A percentile compares a stretch with the other conserved stretches of the same genome.
Evolutionary conservation across 2,797 vertebrate genomes (phyloP).

Genomic region (Hippocampus kuda): DNA sequence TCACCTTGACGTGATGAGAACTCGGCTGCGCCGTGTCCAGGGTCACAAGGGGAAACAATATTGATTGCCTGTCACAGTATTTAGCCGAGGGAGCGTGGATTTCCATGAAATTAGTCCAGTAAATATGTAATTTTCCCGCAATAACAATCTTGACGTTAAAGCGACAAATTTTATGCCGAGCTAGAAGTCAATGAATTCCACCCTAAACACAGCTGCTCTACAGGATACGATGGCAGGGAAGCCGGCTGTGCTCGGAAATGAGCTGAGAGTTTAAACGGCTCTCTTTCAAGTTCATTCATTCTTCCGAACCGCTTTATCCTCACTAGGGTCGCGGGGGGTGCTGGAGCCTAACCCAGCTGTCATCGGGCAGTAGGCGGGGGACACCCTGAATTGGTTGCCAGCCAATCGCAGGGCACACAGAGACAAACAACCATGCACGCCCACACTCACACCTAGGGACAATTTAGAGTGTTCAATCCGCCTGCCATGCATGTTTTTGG

Average conservation of each 20-base stretch:
- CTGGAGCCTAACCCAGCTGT: too few relatives aligned
- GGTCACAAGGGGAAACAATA: conserved; percentile 20
- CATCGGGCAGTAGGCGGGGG: too few relatives aligned
- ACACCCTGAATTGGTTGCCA: too few relatives aligned
- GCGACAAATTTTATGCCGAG: conserved; percentile 20
- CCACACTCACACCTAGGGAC: too few relatives aligned
- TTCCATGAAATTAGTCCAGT: conserved; percentile 28
- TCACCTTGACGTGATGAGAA: conserved; percentile 44
- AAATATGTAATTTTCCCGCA: conserved; percentile 23
- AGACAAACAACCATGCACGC: too few relatives aligned
- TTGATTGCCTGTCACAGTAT: conserved; percentile 29
- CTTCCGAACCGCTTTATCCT: too few relatives aligned
- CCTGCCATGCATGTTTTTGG: too few relatives aligned
- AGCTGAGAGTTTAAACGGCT: neutral
- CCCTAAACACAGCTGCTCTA: conserved; percentile 4
- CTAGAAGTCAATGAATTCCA: conserved; percentile 9
- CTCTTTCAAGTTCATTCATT: too few relatives aligned
- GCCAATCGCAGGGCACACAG: too few relatives aligned
- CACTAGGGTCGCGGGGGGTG: too few relatives aligned
- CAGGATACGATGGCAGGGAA: neutral
- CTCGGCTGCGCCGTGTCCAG: conserved; percentile 29
- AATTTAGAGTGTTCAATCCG: too few relatives aligned
- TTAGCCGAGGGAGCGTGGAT: conserved; percentile 34
- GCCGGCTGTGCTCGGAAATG: neutral
- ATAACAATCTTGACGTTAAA: conserved; percentile 22